These are phyloP conservation scores for Salvator merianae DNA, from an alignment of 2,113 vertebrate species.

Conservation along the genomic window DNA sequence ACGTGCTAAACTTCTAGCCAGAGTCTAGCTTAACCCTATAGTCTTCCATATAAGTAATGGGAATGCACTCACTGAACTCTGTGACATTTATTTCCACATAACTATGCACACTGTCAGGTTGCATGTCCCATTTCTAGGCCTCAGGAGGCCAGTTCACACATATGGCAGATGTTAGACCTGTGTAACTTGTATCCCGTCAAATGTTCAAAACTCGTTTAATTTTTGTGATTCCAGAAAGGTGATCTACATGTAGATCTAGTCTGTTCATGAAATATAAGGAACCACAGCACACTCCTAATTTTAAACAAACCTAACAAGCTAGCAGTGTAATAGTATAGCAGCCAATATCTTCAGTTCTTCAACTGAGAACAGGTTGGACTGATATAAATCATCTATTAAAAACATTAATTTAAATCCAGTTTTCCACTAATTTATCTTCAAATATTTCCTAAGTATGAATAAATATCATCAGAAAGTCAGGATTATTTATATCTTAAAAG, in stretches of 20 bases:
- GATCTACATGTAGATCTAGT: not conserved
- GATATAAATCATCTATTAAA: not conserved
- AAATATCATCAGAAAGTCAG: not conserved
- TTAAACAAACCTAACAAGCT: not conserved
- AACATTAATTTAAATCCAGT: not conserved
- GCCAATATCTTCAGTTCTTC: not conserved
- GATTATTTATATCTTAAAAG: not conserved
- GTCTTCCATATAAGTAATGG: not conserved
- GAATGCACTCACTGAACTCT: not conserved
- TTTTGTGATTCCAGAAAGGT: not conserved
- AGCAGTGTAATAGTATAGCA: not conserved
- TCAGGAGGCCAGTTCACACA: slow-evolving; percentile 8
- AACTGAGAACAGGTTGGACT: not conserved
- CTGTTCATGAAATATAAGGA: not conserved
- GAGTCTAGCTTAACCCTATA: not conserved
- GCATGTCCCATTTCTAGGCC: not conserved
- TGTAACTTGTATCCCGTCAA: not conserved
- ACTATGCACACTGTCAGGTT: not conserved
- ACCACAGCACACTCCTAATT: too few relatives aligned
- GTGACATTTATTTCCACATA: slow-evolving; percentile 8
- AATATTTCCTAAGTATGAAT: not conserved
- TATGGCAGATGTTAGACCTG: not conserved
- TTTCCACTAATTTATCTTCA: not conserved
- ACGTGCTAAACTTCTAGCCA: slow-evolving; percentile 21
- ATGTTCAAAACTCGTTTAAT: not conserved